These are phyloP conservation scores for Polypedilum pembai DNA, from an alignment of 1,140 invertebrate genomes.

Conservation along the genomic window DNA sequence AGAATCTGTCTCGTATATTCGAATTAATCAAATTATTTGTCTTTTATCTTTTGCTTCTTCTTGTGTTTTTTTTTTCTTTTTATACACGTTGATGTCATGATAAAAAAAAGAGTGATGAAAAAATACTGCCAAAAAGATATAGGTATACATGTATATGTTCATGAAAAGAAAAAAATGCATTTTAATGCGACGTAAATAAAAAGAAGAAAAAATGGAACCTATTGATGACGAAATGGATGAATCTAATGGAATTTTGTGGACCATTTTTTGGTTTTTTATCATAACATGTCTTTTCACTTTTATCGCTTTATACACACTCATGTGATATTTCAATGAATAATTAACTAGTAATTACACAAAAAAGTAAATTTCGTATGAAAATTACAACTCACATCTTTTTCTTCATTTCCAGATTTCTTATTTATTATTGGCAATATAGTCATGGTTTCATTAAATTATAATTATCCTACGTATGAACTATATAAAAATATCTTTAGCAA, in stretches of 20 bases:
- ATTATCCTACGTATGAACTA: not conserved
- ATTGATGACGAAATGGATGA: slow-evolving; percentile 26
- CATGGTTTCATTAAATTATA: not conserved
- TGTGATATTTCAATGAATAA: not conserved
- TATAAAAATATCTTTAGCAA: not conserved
- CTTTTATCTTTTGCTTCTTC: not conserved
- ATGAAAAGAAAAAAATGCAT: not conserved
- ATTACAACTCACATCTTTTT: slow-evolving; percentile 10
- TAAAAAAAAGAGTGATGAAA: not conserved
- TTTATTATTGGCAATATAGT: slow-evolving; percentile 1
- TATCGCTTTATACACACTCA: too few relatives aligned
- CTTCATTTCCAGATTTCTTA: slow-evolving; percentile 5
- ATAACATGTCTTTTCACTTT: too few relatives aligned
- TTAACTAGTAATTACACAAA: not conserved
- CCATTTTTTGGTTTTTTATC: too few relatives aligned
- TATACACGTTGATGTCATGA: slow-evolving; percentile 5
- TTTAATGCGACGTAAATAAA: slow-evolving; percentile 24
- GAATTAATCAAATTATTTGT: not conserved
- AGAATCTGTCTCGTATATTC: not conserved
- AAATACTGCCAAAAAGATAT: not conserved
- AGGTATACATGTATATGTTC: not conserved
- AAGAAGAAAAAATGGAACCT: slow-evolving; percentile 20
- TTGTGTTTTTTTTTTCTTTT: not conserved
- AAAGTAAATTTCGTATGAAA: not conserved
- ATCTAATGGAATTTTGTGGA: slow-evolving; percentile 4